A percentile compares a stretch with the other conserved stretches of the same genome.
Conservation (phyloP, 2,113 vertebrate genomes). For the Candoia aspera region DNA sequence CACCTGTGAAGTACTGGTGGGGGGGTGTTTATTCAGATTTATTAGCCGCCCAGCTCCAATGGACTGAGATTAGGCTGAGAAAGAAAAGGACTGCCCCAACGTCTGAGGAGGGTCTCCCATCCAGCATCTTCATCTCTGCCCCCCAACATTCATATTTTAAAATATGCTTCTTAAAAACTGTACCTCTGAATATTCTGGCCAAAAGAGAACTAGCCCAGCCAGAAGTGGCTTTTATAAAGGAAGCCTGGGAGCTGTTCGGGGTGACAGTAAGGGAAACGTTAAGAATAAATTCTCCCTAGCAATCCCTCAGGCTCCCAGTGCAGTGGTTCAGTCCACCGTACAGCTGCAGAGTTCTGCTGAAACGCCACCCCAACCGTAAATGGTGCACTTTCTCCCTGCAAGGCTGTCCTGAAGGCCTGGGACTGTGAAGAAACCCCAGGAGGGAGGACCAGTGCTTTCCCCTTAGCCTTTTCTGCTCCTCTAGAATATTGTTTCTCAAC, state of each 20-base stretch:
- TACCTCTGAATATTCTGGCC: neutral
- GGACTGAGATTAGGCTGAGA: neutral
- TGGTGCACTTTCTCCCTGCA: neutral
- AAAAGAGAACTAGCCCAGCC: too few relatives aligned
- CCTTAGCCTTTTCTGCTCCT: neutral
- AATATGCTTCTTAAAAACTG: neutral
- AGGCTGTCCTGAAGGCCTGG: neutral
- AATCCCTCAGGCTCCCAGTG: neutral
- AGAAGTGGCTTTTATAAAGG: neutral
- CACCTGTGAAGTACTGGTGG: neutral
- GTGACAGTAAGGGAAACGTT: fast-evolving
- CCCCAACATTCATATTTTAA: neutral
- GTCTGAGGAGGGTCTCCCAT: neutral
- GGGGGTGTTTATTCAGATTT: neutral
- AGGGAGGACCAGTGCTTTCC: neutral
- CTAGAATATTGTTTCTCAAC: too few relatives aligned
- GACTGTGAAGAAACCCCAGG: neutral
- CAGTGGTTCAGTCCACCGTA: neutral
- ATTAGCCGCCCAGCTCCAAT: neutral
- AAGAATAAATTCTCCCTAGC: neutral
- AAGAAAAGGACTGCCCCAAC: neutral
- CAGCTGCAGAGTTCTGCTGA: neutral
- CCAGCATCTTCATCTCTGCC: neutral
- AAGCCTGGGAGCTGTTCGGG: neutral
- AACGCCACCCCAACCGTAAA: neutral